Evolutionary conservation across 2,797 vertebrate genomes (phyloP).

Genomic region (Semotilus atromaculatus): DNA sequence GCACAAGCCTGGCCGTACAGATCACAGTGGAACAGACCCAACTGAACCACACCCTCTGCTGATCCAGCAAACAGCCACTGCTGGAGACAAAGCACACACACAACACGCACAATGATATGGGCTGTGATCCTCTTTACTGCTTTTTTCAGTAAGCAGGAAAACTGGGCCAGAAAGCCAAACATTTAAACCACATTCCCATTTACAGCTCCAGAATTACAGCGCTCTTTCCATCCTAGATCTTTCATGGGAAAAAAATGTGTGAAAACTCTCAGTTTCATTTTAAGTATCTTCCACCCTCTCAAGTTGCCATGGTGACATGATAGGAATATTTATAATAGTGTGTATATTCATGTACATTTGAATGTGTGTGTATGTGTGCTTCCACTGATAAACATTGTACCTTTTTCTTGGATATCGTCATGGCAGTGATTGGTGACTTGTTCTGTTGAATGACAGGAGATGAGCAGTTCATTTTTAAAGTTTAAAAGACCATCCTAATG

Average conservation of each 20-base stretch:
- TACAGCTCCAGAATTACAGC: not conserved
- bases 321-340: constrained; percentile 55
- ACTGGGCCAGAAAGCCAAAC: not conserved
- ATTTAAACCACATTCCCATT: not conserved
- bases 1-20: constrained; percentile 86
- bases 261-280: constrained; percentile 54
- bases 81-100: constrained; percentile 53
- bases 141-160: not conserved
- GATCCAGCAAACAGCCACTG: constrained; percentile 84
- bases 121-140: not conserved
- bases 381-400: constrained; percentile 66
- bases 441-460: constrained; percentile 69
- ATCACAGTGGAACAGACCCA: constrained; percentile 86
- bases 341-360: constrained; percentile 48
- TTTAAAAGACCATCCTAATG: constrained; percentile 1
- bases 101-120: constrained; percentile 23
- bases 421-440: constrained; percentile 81
- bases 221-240: not conserved
- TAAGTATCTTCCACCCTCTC: constrained; percentile 49
- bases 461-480: constrained; percentile 31
- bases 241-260: constrained; percentile 30
- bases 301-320: constrained; percentile 53
- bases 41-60: constrained; percentile 81
- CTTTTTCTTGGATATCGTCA: constrained; percentile 85
- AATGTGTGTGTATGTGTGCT: constrained; percentile 11